Evolutionary conservation across 2,888 invertebrate species (phyloP), one percentile per base, ranked within the genome.

Genomic region (Abrostola triplasia): DNA sequence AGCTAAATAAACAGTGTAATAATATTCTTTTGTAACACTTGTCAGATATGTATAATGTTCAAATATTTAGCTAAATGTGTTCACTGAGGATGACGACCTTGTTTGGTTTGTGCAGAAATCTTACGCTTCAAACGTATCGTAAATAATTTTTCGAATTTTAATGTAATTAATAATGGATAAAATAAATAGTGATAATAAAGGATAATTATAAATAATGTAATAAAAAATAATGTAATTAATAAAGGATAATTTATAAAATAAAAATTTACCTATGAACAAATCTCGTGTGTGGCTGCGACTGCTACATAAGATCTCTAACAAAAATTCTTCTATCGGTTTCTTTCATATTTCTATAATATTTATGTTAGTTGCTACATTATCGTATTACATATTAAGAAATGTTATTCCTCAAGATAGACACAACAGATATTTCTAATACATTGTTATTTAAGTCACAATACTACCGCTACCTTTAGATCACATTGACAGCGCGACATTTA

Each of bases 1-100:
- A 78, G 65, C 61, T 78, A 65, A 67, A 8, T 38, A 68, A 68
- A 68, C 48, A 63, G 41, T 51, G 11, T 48, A 42, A 55, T 13
- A 59, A 58, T 56, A 12, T 57, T 12, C n/a, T 12, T 44, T 9
- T 47, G 55, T 54, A 44, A 44, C 24, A 44, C 10, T 61, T 6
- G 49, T 53, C 48, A 59, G 7, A 56, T 47, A 38, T 59, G 42
- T 54, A 41, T 57, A 12, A 24, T 59, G 41, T 44, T 59, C 38
- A 59, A 59, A 59, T 59, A 59, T 59, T 59, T 59, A 38, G 44
- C 37, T 59, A 49, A 24, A 9, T 51, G 42, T 51, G 48, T 56
- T 44, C 38, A 56, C 35, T 49, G 37, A 37, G 10, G 13, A 53
- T 58, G 58, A 64, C 63, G 53, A 57, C 7, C 35, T 40, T 48